Conservation (phyloP, 2,888 invertebrate species). For the Neuroscelio doddi region DNA sequence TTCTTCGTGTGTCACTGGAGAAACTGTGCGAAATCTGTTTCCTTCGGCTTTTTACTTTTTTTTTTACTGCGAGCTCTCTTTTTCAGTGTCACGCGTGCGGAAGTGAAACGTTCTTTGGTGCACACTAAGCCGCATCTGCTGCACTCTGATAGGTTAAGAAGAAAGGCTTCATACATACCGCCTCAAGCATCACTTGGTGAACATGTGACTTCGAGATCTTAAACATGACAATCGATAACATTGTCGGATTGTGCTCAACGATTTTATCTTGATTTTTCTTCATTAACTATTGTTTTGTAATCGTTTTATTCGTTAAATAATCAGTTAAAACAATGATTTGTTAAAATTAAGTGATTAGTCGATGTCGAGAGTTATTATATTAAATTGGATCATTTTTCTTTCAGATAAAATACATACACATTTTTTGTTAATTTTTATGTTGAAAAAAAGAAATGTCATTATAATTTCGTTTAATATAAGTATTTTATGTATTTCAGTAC, state of each 20-base stretch:
- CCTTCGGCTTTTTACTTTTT: conserved; percentile 1
- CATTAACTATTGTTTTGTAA: no score
- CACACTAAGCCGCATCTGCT: conserved; percentile 6
- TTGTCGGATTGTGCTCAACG: background rate
- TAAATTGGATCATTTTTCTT: no score
- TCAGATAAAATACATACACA: no score
- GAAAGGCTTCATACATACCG: conserved; percentile 7
- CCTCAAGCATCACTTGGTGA: background rate
- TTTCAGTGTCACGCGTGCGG: conserved; percentile 25
- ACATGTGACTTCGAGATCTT: conserved; percentile 1
- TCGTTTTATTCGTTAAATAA: no score
- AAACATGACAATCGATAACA: background rate
- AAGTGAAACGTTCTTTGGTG: conserved; percentile 37
- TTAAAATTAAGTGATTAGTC: no score
- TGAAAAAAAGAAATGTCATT: no score
- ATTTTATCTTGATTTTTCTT: background rate
- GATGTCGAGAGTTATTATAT: no score
- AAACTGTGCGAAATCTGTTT: conserved; percentile 38
- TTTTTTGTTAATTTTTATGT: no score
- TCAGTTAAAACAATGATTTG: no score
- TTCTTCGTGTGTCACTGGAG: conserved; percentile 8
- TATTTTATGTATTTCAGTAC: no score
- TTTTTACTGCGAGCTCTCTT: conserved; percentile 10
- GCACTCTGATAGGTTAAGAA: conserved; percentile 1
- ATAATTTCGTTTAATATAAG: no score